Evolutionary conservation across 2,888 invertebrate species (phyloP).

Genomic region (Hydrotaea cyrtoneurina): DNA sequence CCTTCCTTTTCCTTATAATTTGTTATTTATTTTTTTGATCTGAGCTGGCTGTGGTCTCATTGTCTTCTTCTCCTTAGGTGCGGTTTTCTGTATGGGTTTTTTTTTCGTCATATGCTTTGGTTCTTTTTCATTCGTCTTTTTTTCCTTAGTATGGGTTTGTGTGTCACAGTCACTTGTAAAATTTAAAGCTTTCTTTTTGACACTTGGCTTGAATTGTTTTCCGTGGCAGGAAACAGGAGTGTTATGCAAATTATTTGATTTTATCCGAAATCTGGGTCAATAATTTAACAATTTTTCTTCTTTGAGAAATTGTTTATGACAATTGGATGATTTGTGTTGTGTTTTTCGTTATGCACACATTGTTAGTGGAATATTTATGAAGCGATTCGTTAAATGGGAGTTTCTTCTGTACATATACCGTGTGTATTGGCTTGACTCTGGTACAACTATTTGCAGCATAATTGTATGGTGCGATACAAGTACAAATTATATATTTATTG

Average conservation of each 20-base stretch:
- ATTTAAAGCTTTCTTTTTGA: constrained; percentile 67
- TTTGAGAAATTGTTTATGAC: constrained; percentile 55
- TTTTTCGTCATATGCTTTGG: constrained; percentile 45
- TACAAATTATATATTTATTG: constrained; percentile 3
- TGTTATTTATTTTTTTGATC: constrained; percentile 43
- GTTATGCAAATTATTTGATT: constrained; percentile 65
- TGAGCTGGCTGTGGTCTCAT: constrained; percentile 60
- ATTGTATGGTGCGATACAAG: neutral
- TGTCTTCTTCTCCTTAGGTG: constrained; percentile 68
- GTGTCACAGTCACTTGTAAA: constrained; percentile 65
- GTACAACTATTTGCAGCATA: neutral
- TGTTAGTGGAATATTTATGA: constrained; percentile 34
- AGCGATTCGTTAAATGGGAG: neutral
- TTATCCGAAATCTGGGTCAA: constrained; percentile 64
- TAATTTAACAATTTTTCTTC: constrained; percentile 59
- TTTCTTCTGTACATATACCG: neutral
- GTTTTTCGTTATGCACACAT: constrained; percentile 9
- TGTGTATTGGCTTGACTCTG: neutral
- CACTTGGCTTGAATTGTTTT: constrained; percentile 64
- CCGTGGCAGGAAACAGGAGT: constrained; percentile 67
- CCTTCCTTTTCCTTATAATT: constrained; percentile 55
- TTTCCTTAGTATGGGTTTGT: constrained; percentile 32
- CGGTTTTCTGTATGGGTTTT: constrained; percentile 71
- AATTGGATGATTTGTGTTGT: constrained; percentile 47
- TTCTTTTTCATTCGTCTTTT: neutral